Evolutionary conservation across 1,140 invertebrate species (phyloP).

Genomic region (Cotesia chilonis): DNA sequence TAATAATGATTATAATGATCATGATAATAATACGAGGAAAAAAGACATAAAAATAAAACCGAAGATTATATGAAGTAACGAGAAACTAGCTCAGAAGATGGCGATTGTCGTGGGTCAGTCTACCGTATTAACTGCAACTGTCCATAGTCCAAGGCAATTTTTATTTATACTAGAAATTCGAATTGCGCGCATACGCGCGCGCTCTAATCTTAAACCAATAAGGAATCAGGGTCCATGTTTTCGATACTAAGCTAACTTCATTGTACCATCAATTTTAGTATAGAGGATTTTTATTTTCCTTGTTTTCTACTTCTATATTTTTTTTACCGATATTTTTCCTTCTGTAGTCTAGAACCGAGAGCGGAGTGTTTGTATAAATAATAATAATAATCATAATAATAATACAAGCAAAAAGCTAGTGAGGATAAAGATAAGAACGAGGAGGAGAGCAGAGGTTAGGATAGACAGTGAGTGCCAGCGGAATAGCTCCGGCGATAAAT

Average conservation of each 20-base stretch:
- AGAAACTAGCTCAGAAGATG: slow-evolving; percentile 57
- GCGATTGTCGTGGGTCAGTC: slow-evolving; percentile 63
- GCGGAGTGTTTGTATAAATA: no score
- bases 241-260: no score
- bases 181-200: no score
- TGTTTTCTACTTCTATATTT: slow-evolving; percentile 31
- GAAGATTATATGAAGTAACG: slow-evolving; percentile 46
- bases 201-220: no score
- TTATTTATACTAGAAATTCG: no score
- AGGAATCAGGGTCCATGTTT: no score
- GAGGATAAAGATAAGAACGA: no score
- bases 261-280: no score
- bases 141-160: slow-evolving; percentile 63
- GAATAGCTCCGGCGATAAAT: slow-evolving; percentile 60
- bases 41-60: slow-evolving; percentile 17
- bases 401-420: not conserved
- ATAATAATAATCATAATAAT: no score
- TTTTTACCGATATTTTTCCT: slow-evolving; percentile 37
- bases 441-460: no score
- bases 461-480: slow-evolving; percentile 39
- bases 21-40: not conserved
- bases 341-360: slow-evolving; percentile 18
- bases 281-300: slow-evolving; percentile 18
- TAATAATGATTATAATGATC: not conserved
- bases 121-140: slow-evolving; percentile 61